Percentiles rank a stretch among this genome's conserved stretches.
Conservation (phyloP, 1,140 invertebrate genomes). For the Tetragnatha versicolor region DNA sequence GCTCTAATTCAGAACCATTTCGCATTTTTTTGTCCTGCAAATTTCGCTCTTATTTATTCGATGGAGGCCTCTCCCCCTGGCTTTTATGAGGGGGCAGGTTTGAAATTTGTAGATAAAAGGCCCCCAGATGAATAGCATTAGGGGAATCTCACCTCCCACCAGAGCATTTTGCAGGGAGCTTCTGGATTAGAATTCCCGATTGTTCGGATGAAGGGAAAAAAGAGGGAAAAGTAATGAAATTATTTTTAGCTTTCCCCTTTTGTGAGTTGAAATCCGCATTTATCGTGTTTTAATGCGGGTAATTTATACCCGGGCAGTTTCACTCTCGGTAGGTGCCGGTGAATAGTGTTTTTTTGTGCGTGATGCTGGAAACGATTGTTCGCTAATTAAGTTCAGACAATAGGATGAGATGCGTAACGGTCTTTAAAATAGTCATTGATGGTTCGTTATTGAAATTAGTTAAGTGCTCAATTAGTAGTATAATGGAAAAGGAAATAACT, state of each 20-base stretch:
- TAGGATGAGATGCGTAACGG: too few relatives aligned
- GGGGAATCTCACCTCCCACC: neutral
- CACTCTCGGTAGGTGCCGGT: neutral
- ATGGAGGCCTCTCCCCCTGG: neutral
- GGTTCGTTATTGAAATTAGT: too few relatives aligned
- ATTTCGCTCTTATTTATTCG: slow-evolving; percentile 3
- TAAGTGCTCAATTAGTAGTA: too few relatives aligned
- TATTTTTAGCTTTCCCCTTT: slow-evolving; percentile 36
- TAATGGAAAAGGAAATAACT: too few relatives aligned
- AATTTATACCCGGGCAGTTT: slow-evolving; percentile 16
- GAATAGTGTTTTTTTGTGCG: neutral
- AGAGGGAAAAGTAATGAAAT: slow-evolving; percentile 22
- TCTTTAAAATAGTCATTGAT: too few relatives aligned
- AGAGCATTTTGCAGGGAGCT: neutral
- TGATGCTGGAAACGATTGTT: too few relatives aligned
- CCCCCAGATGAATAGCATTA: slow-evolving; percentile 19
- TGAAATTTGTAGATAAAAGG: slow-evolving; percentile 21
- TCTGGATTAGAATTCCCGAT: neutral
- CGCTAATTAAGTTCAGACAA: too few relatives aligned
- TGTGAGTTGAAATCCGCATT: slow-evolving; percentile 24
- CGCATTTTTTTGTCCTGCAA: neutral
- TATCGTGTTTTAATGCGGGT: slow-evolving; percentile 27
- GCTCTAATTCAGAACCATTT: neutral
- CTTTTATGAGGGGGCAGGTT: slow-evolving; percentile 6
- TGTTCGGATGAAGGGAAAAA: neutral